A percentile compares a stretch with the other conserved stretches of the same genome.
Conservation (phyloP, 2,797 vertebrate species). For the Syndactyla subalaris region DNA sequence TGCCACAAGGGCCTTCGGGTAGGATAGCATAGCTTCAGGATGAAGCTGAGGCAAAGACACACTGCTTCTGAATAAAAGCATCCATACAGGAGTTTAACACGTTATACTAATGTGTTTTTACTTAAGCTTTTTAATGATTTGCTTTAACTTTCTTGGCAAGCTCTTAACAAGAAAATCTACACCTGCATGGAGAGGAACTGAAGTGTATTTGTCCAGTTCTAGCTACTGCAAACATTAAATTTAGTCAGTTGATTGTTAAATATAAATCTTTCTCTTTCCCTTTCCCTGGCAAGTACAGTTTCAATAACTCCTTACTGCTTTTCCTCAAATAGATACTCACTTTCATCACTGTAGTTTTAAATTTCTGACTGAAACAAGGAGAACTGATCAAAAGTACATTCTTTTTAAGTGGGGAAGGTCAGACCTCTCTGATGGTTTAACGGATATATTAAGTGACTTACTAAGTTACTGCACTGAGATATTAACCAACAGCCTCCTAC, state of each 20-base stretch:
- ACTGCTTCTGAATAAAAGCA: neutral
- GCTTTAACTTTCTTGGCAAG: neutral
- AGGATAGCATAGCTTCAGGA: neutral
- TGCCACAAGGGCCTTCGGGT: neutral
- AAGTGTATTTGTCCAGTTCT: neutral
- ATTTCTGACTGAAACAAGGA: slow-evolving; percentile 41
- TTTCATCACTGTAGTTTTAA: slow-evolving; percentile 29
- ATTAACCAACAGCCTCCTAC: neutral
- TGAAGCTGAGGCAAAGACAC: neutral
- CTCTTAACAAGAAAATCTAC: neutral
- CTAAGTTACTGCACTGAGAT: neutral
- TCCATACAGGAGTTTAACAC: neutral
- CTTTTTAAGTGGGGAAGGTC: neutral
- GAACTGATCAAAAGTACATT: slow-evolving; percentile 1
- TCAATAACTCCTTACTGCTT: neutral
- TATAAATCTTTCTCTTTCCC: neutral
- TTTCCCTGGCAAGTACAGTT: neutral
- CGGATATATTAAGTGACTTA: neutral
- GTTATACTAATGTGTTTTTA: neutral
- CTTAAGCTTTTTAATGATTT: neutral
- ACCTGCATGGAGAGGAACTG: neutral
- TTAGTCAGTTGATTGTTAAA: neutral
- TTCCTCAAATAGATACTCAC: neutral
- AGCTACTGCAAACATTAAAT: neutral
- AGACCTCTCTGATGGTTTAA: neutral